phyloP scores from a whole-genome alignment of 2,113 vertebrate genomes.

The Thamnaconus septentrionalis region DNA sequence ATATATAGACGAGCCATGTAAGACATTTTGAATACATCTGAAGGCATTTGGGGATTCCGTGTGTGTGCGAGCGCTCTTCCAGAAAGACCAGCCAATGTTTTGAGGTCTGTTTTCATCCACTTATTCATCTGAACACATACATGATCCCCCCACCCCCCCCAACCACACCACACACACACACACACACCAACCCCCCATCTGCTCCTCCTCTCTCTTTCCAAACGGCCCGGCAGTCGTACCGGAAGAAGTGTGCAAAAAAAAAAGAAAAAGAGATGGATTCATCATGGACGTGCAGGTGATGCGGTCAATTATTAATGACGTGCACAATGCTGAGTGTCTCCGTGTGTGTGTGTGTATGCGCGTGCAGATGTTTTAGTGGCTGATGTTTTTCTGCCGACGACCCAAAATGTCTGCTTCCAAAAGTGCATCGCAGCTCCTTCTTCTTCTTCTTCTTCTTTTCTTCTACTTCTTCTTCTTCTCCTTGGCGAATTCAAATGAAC shows the following conservation, averaged over 20 bases:
- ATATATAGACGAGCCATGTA: constrained; percentile 71
- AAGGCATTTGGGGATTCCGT: constrained; percentile 57
- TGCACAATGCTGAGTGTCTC: neutral
- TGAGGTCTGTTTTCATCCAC: neutral
- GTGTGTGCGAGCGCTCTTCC: constrained; percentile 8
- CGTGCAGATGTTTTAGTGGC: too few species aligned
- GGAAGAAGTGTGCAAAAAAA: too few species aligned
- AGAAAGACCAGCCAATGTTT: too few species aligned
- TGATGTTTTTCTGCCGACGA: too few species aligned
- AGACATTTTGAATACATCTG: constrained; percentile 70
- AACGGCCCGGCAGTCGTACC: constrained; percentile 3
- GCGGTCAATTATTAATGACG: constrained; percentile 12
- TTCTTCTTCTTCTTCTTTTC: too few species aligned
- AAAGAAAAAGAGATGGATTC: neutral
- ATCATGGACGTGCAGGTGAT: neutral
- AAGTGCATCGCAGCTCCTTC: too few species aligned
- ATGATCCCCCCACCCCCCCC: neutral
- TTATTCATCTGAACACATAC: constrained; percentile 6
- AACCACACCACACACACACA: too few species aligned
- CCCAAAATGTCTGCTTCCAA: too few species aligned
- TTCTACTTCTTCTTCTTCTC: too few species aligned
- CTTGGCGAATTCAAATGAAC: too few species aligned
- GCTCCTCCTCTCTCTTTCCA: neutral
- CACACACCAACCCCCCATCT: too few species aligned
- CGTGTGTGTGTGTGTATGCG: constrained; percentile 4